phyloP scores from a whole-genome alignment of 2,797 vertebrate genomes.

The Fratercula arctica region DNA sequence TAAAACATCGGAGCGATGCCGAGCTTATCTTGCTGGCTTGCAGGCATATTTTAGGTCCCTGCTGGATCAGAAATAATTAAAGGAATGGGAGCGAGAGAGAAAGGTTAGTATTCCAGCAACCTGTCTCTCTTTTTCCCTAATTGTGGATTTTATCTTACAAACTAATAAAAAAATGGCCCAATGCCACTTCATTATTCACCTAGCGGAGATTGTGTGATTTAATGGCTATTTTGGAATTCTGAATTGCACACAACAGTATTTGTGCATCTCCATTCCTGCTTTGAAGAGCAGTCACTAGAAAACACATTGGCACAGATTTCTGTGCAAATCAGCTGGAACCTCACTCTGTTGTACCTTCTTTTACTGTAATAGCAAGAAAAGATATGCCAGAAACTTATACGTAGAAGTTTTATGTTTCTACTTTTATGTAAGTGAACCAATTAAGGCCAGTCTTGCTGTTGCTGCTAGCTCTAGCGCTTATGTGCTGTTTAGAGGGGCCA shows the following conservation, averaged over 20 bases:
- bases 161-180: background rate
- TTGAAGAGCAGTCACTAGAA: slow-evolving; percentile 63
- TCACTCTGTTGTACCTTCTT: slow-evolving; percentile 44
- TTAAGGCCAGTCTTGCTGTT: slow-evolving; percentile 70
- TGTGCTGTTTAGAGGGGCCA: slow-evolving; percentile 56
- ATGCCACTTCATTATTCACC: slow-evolving; percentile 57
- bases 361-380: slow-evolving; percentile 61
- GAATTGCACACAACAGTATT: slow-evolving; percentile 8
- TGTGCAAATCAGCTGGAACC: slow-evolving; percentile 54
- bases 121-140: background rate
- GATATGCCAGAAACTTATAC: slow-evolving; percentile 62
- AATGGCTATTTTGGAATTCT: slow-evolving; percentile 43
- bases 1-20: background rate
- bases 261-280: background rate
- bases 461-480: slow-evolving; percentile 67
- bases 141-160: slow-evolving; percentile 1
- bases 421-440: slow-evolving; percentile 74
- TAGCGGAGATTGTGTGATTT: slow-evolving; percentile 54
- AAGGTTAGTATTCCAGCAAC: slow-evolving; percentile 22
- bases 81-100: background rate
- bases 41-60: background rate
- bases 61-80: background rate
- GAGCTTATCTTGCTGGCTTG: background rate
- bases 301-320: slow-evolving; percentile 50
- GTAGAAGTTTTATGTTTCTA: slow-evolving; percentile 67